Evolutionary conservation across 2,888 invertebrate genomes (phyloP), one percentile per base, ranked within the genome.

Genomic region (Tenthredo scrophulariae): DNA sequence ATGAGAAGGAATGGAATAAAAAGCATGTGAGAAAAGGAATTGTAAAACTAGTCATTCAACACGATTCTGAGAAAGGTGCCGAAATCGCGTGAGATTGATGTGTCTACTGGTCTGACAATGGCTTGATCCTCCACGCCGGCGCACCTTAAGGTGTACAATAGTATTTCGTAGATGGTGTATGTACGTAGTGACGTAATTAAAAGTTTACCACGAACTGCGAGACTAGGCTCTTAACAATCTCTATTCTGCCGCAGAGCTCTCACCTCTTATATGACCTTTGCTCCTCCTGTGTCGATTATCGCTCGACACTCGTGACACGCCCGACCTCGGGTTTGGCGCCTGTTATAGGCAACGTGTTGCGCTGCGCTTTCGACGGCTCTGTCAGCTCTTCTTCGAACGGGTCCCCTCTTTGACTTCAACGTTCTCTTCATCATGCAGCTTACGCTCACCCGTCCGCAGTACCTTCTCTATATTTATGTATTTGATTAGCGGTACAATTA

Each of bases 191-290:
- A 80, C 80, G 80, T 80, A 80, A 80, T 80, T 80, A 80, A 80
- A 80, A 80, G 80, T 50, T 77, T 80, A 80, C 62, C 58, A 40
- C 80, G 80, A 62, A 40, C 33, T 7, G 62, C 33, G 58, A 18
- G n/a, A 33, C 79, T 26, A 46, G 37, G 29, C 40, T 33, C 62
- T 80, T 37, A 62, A 80, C 80, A 80, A 80, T 80, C 80, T 80
- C 80, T 62, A 62, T 62, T 80, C 80, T 40, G 54, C 84, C 84
- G 70, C 85, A 26, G 70, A 43, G 33, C 37, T 40, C 67, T 62
- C 67, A 84, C 54, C 84, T 84, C 84, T 74, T 84, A 4, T 46
- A 70, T 86, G 70, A 77, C 67, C 70, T 85, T 67, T 84, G 65
- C 33, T 65, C 79, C 80, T 50, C 77, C 75, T 75, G 80, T 80